A percentile compares a stretch with the other conserved stretches of the same genome.
These are phyloP conservation scores for Eustalomyia histrio DNA, from an alignment of 2,888 invertebrate species.

Conservation along the genomic window DNA sequence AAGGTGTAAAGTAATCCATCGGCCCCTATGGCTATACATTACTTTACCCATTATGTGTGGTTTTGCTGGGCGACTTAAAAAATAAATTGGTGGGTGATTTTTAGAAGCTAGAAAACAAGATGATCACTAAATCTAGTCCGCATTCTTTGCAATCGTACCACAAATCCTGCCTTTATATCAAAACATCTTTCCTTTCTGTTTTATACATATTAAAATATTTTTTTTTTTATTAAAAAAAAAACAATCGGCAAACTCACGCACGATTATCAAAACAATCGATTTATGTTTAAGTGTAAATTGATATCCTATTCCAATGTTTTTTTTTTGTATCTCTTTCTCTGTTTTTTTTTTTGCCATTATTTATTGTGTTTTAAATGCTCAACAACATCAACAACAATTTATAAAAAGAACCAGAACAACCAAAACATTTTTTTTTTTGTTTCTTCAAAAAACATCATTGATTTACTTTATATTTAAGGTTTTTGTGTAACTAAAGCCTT, in stretches of 20 bases:
- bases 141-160: too few species aligned
- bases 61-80: too few species aligned
- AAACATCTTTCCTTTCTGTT: too few species aligned
- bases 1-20: too few species aligned
- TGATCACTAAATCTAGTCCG: too few species aligned
- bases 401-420: constrained; percentile 51
- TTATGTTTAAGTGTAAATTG: constrained; percentile 67
- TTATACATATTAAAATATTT: too few species aligned
- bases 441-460: constrained; percentile 44
- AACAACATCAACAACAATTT: constrained; percentile 55
- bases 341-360: constrained; percentile 48
- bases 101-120: too few species aligned
- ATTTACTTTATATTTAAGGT: constrained; percentile 46
- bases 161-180: too few species aligned
- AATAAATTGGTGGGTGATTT: too few species aligned
- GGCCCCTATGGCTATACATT: too few species aligned
- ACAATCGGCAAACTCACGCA: constrained; percentile 52
- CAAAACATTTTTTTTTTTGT: constrained; percentile 44
- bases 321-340: neutral
- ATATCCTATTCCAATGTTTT: constrained; percentile 57
- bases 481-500: constrained; percentile 17
- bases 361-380: constrained; percentile 63
- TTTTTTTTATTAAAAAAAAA: neutral
- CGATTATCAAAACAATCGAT: constrained; percentile 67
- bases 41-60: too few species aligned